A percentile compares a stretch with the other conserved stretches of the same genome.
phyloP scores from a whole-genome alignment of 2,888 invertebrate genomes.

The Dasypogon diadema region DNA sequence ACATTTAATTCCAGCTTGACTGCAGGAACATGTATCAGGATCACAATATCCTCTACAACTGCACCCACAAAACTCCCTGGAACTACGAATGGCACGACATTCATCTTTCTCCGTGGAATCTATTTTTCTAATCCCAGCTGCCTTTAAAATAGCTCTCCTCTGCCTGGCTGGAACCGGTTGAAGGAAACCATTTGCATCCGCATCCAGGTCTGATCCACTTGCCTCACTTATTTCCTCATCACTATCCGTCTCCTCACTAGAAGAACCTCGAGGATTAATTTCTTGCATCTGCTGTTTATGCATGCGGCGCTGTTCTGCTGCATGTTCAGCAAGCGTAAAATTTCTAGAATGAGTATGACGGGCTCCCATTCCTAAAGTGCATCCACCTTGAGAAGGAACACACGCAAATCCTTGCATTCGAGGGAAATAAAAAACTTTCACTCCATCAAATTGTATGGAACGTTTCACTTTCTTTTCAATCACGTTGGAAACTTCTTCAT shows the following conservation, averaged over 20 bases:
- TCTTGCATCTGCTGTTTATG: constrained; percentile 83
- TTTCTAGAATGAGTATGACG: constrained; percentile 77
- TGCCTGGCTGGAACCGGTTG: constrained; percentile 94
- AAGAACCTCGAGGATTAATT: constrained; percentile 68
- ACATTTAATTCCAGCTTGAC: constrained; percentile 95
- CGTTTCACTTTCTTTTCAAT: constrained; percentile 77
- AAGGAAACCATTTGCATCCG: constrained; percentile 90
- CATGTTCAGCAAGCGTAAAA: constrained; percentile 89
- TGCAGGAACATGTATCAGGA: constrained; percentile 95
- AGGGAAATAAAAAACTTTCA: constrained; percentile 95
- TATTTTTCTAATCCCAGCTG: constrained; percentile 94
- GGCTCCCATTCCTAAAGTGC: constrained; percentile 93
- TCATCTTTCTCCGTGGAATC: constrained; percentile 94
- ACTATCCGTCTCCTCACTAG: constrained; percentile 87
- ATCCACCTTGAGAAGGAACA: constrained; percentile 89
- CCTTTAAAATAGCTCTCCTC: constrained; percentile 85
- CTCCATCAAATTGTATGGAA: constrained; percentile 89
- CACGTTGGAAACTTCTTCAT: constrained; percentile 50
- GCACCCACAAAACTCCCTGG: constrained; percentile 94
- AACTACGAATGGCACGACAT: constrained; percentile 90
- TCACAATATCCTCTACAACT: constrained; percentile 93
- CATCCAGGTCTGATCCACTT: constrained; percentile 86
- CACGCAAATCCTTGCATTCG: constrained; percentile 92
- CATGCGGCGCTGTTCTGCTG: constrained; percentile 86
- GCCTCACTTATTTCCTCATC: constrained; percentile 86